Percentiles rank a stretch among this genome's conserved stretches.
phyloP scores from a whole-genome alignment of 2,888 invertebrate genomes.

The Cosmorhoe ocellata region DNA sequence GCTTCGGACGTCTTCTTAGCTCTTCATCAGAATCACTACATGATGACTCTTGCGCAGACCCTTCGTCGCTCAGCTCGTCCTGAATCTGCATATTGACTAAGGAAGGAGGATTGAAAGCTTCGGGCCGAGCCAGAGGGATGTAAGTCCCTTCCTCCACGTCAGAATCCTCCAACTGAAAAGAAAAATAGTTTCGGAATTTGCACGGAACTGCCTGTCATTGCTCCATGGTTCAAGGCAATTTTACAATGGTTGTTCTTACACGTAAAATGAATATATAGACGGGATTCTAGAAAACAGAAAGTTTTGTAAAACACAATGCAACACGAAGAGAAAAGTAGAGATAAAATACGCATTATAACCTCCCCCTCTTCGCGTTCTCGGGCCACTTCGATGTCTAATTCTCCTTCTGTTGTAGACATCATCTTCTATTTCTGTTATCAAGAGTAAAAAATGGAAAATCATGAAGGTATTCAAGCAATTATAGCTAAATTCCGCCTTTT shows the following conservation, averaged over 20 bases:
- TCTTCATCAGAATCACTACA: slow-evolving; percentile 85
- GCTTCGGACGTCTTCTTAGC: slow-evolving; percentile 74
- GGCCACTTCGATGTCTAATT: slow-evolving; percentile 80
- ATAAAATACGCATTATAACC: slow-evolving; percentile 69
- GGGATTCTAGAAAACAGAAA: not conserved
- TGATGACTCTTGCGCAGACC: slow-evolving; percentile 72
- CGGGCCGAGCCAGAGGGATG: slow-evolving; percentile 81
- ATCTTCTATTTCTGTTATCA: slow-evolving; percentile 47
- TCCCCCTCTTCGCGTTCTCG: slow-evolving; percentile 86
- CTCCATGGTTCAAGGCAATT: slow-evolving; percentile 6
- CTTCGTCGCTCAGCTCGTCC: slow-evolving; percentile 83
- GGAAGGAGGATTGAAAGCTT: slow-evolving; percentile 76
- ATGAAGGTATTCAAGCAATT: slow-evolving; percentile 58
- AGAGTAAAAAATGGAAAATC: slow-evolving; percentile 48
- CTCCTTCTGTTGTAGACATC: slow-evolving; percentile 84
- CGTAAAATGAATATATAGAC: not conserved
- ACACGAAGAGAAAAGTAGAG: not conserved
- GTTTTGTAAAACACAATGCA: slow-evolving; percentile 1
- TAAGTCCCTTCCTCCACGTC: slow-evolving; percentile 80
- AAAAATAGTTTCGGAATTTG: not conserved
- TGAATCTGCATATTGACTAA: slow-evolving; percentile 80
- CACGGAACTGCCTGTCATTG: slow-evolving; percentile 11
- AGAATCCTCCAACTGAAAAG: slow-evolving; percentile 72
- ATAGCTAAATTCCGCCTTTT: slow-evolving; percentile 58
- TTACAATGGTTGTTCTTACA: too few species aligned